Evolutionary conservation across 2,888 invertebrate genomes (phyloP).

Genomic region (Rhopalosiphum nymphaeae): DNA sequence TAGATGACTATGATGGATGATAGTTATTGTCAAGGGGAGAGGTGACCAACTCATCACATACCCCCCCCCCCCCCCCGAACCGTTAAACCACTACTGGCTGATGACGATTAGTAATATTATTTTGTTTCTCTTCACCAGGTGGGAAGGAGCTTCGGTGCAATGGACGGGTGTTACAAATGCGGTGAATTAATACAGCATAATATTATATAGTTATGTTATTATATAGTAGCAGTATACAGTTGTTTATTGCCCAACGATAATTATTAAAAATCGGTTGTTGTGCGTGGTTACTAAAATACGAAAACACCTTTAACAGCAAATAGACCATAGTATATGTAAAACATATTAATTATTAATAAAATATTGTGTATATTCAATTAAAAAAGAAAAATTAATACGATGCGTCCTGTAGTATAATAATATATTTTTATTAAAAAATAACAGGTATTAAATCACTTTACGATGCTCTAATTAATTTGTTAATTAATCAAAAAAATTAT

Average conservation of each 20-base stretch:
- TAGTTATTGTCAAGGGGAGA: not conserved
- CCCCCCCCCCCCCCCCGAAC: not conserved
- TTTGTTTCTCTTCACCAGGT: conserved; percentile 71
- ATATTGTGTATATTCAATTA: not conserved
- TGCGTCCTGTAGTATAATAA: conserved; percentile 58
- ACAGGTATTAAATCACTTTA: conserved; percentile 63
- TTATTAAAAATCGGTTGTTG: conserved; percentile 4
- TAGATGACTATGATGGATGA: not conserved
- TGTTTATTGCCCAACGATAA: not conserved
- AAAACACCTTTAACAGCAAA: not conserved
- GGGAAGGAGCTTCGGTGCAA: conserved; percentile 82
- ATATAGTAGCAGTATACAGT: not conserved
- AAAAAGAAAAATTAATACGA: not conserved
- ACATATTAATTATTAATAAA: not conserved
- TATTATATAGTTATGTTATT: not conserved
- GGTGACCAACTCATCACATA: not conserved
- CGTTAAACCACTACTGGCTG: not conserved
- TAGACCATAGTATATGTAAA: not conserved
- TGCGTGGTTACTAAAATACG: not conserved
- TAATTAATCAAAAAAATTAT: conserved; percentile 27
- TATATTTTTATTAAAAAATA: conserved; percentile 65
- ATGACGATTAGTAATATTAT: not conserved
- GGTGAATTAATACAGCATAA: conserved; percentile 42
- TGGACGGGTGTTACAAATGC: conserved; percentile 74
- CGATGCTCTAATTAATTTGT: conserved; percentile 52